phyloP scores from a whole-genome alignment of 2,888 invertebrate species.

The Listrodromus nycthemerus region DNA sequence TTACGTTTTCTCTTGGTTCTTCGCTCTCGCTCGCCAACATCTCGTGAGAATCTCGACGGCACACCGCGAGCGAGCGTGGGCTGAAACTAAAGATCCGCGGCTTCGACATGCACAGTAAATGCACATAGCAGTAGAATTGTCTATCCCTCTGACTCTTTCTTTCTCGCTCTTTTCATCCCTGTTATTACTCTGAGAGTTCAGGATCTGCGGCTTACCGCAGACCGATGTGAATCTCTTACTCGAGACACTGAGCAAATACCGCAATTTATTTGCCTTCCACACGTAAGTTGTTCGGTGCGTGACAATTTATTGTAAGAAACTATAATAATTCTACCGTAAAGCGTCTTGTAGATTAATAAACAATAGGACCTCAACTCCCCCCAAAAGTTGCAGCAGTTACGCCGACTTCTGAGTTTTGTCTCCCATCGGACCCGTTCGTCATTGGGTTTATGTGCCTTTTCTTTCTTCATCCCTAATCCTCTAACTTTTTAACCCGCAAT shows the following conservation, averaged over 20 bases:
- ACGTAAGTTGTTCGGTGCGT: neutral
- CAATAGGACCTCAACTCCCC: neutral
- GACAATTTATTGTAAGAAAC: neutral
- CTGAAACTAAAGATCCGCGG: neutral
- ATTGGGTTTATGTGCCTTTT: conserved; percentile 38
- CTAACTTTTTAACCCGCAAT: conserved; percentile 41
- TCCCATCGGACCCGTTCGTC: conserved; percentile 49
- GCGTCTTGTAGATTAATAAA: neutral
- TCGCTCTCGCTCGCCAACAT: conserved; percentile 14
- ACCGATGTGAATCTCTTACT: conserved; percentile 33
- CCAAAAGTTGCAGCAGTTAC: conserved; percentile 5
- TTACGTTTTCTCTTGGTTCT: conserved; percentile 37
- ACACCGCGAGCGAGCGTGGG: conserved; percentile 1
- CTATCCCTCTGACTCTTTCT: conserved; percentile 25
- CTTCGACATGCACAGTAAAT: conserved; percentile 9
- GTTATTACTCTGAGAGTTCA: conserved; percentile 55
- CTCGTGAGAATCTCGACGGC: conserved; percentile 28
- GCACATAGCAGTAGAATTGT: conserved; percentile 8
- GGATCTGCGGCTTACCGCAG: conserved; percentile 35
- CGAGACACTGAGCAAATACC: conserved; percentile 7
- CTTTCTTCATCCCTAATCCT: conserved; percentile 10
- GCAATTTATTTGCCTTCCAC: conserved; percentile 15
- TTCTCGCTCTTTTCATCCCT: conserved; percentile 34
- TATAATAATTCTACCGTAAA: neutral
- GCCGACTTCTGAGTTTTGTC: neutral